Evolutionary conservation across 2,797 vertebrate species (phyloP).

Genomic region (Erethizon dorsatum): DNA sequence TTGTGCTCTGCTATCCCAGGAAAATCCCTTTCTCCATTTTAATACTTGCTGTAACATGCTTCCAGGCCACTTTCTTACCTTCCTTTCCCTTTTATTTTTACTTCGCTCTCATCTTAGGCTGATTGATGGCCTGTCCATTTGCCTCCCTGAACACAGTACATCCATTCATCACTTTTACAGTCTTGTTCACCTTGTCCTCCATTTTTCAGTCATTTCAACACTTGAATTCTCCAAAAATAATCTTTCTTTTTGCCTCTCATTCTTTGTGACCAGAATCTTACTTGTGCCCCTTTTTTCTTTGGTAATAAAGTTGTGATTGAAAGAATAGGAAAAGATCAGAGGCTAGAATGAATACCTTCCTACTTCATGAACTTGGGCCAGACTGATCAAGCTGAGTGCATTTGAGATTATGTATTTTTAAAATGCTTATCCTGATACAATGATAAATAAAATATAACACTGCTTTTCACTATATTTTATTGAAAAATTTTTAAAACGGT

Average conservation of each 20-base stretch:
- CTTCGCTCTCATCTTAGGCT: not conserved
- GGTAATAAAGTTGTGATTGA: not conserved
- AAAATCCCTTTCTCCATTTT: not conserved
- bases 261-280: not conserved
- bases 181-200: not conserved
- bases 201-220: not conserved
- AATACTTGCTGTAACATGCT: not conserved
- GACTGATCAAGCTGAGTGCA: not conserved
- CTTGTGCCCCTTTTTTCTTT: not conserved
- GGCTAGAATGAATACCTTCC: not conserved
- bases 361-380: not conserved
- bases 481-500: not conserved
- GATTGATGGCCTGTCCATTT: not conserved
- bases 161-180: not conserved
- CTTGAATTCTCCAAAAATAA: not conserved
- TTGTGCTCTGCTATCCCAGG: not conserved
- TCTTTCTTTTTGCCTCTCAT: not conserved
- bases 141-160: not conserved
- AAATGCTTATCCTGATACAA: not conserved
- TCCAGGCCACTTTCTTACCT: not conserved
- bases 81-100: not conserved
- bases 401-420: not conserved
- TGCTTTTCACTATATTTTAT: not conserved
- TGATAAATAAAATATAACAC: not conserved
- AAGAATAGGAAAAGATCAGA: constrained; percentile 13